Evolutionary conservation across 1,140 invertebrate genomes (phyloP), one percentile per base, ranked within the genome.

Genomic region (Zophobas morio): DNA sequence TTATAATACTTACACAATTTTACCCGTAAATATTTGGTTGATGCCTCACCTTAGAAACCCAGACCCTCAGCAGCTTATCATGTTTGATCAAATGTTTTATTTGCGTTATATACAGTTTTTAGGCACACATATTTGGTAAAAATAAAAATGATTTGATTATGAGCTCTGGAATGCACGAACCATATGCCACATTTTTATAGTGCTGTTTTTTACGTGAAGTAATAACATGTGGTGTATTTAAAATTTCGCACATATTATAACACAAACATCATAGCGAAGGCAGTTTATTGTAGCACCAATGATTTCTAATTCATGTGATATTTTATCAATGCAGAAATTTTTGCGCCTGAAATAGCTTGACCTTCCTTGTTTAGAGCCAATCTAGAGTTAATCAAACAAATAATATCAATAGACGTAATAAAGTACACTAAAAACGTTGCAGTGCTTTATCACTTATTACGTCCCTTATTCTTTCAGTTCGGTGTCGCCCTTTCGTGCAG

Each of bases 201-300:
- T 42, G 37, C 42, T 56, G 53, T 60, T 60, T 60, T 60, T 60
- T 60, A 5, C 32, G 35, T 57, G 5, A 6, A 53, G 20, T 36
- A 57, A 57, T 35, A 34, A 57, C 54, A 57, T 57, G 54, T 57
- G 54, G 54, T 57, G 54, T 57, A 35, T 57, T 57, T 57, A 57
- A 51, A 57, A 57, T 34, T 57, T 57, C 54, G 54, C 34, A 57
- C 34, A 35, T 51, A 6, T 34, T 35, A 2, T 6, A 2, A 53
- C 5, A 53, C 8, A 36, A 66, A 40, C 39, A 42, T 8, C 60
- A 40, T 66, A 3, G 5, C 42, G 37, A n/a, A 66, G 32, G 40
- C 35, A 42, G 42, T 66, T 66, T 42, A 36, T 66, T 66, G 42
- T 36, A 74, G 60, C 57, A 42, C 60, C 51, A 33, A 32, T 37